Conservation (phyloP, 2,888 invertebrate genomes). For the Lymantria monacha region DNA sequence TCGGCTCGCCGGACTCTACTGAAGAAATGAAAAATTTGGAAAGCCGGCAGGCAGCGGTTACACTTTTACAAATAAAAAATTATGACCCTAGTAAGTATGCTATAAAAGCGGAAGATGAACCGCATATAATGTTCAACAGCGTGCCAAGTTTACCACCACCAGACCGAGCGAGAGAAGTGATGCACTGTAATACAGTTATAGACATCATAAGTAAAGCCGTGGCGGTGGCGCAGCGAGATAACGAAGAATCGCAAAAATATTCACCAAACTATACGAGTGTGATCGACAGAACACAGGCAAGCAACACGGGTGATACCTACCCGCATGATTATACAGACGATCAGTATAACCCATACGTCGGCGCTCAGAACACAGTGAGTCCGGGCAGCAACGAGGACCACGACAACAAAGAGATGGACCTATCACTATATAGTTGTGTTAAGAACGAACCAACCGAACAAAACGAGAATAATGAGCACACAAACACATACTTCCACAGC, state of each 20-base stretch:
- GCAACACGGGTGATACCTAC: slow-evolving; percentile 46
- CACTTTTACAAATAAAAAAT: slow-evolving; percentile 77
- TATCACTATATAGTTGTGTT: slow-evolving; percentile 67
- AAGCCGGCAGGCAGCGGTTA: slow-evolving; percentile 78
- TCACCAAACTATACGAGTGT: slow-evolving; percentile 60
- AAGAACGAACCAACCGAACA: slow-evolving; percentile 64
- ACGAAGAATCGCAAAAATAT: slow-evolving; percentile 69
- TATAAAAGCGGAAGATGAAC: slow-evolving; percentile 69
- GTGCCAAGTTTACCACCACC: slow-evolving; percentile 81
- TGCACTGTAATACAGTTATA: slow-evolving; percentile 79
- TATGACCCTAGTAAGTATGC: slow-evolving; percentile 76
- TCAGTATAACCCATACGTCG: slow-evolving; percentile 57
- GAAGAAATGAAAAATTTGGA: slow-evolving; percentile 80
- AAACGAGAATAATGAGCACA: slow-evolving; percentile 38
- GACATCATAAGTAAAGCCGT: slow-evolving; percentile 79
- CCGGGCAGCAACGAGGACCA: slow-evolving; percentile 66
- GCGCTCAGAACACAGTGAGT: slow-evolving; percentile 54
- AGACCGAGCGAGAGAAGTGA: slow-evolving; percentile 77
- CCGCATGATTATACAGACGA: slow-evolving; percentile 65
- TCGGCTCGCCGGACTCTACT: slow-evolving; percentile 76
- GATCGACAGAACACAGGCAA: slow-evolving; percentile 56
- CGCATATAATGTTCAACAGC: slow-evolving; percentile 83
- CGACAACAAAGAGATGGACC: slow-evolving; percentile 76
- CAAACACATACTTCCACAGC: slow-evolving; percentile 50
- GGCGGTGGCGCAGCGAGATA: slow-evolving; percentile 76